Conservation (phyloP, 2,113 vertebrate species). For the Harpagus bidentatus region DNA sequence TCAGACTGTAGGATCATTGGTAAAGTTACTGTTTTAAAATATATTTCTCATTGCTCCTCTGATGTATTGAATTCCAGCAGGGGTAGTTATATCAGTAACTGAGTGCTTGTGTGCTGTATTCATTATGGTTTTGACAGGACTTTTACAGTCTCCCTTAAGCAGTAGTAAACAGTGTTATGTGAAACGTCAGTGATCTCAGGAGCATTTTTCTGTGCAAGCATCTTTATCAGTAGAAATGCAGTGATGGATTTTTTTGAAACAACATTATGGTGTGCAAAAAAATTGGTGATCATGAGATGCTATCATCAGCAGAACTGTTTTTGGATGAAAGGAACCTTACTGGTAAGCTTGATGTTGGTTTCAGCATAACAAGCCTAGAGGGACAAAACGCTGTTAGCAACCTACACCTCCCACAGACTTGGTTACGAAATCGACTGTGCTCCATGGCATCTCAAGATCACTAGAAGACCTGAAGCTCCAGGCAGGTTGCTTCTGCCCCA, state of each 20-base stretch:
- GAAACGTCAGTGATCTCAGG: not conserved
- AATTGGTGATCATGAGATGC: not conserved
- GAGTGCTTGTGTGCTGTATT: not conserved
- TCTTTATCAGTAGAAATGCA: not conserved
- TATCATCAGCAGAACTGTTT: not conserved
- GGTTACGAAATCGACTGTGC: not conserved
- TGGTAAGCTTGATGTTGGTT: not conserved
- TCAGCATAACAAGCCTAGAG: not conserved
- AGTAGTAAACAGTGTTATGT: not conserved
- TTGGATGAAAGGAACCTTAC: not conserved
- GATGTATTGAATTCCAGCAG: not conserved
- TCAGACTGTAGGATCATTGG: not conserved
- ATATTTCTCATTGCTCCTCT: not conserved
- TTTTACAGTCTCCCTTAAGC: not conserved
- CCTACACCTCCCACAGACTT: not conserved
- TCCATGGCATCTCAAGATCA: not conserved
- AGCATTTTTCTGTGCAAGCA: not conserved
- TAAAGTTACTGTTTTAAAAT: not conserved
- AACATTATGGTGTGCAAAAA: not conserved
- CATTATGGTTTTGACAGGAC: not conserved
- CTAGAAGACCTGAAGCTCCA: not conserved
- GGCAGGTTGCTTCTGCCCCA: not conserved
- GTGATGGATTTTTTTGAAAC: accelerated
- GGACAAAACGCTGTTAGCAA: not conserved
- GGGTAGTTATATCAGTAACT: not conserved